Percentiles rank a stretch among this genome's conserved stretches.
Evolutionary conservation across 1,140 invertebrate species (phyloP).

Genomic region (Arctopsyche grandis): DNA sequence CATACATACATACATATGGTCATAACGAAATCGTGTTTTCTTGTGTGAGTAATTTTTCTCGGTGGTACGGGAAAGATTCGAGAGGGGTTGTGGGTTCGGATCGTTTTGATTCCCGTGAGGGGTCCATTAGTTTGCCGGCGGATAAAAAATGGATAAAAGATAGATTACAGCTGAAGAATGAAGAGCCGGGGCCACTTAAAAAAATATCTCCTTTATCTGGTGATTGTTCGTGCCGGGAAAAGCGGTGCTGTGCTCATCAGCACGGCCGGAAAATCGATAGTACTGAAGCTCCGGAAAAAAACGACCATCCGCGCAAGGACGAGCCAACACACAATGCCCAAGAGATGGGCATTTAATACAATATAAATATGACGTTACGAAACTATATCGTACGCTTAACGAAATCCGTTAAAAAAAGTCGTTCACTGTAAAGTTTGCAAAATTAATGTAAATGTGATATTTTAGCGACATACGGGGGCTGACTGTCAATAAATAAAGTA

Average conservation of each 20-base stretch:
- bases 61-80: no score
- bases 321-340: not conserved
- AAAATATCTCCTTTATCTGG: slow-evolving; percentile 6
- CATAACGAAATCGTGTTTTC: no score
- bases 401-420: no score
- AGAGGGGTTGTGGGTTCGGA: not conserved
- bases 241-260: not conserved
- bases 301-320: not conserved
- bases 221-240: not conserved
- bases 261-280: not conserved
- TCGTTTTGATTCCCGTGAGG: slow-evolving; percentile 27
- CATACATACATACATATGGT: no score
- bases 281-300: not conserved
- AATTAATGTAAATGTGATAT: no score
- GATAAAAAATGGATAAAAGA: slow-evolving; percentile 20
- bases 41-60: no score
- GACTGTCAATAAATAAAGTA: no score
- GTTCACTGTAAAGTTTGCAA: no score
- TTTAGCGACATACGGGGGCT: no score
- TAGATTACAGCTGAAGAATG: slow-evolving; percentile 22
- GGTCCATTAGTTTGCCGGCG: slow-evolving; percentile 27
- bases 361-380: no score
- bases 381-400: no score
- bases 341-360: no score
- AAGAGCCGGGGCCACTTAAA: slow-evolving; percentile 12